Base-by-base conservation (phyloP, 2,888 invertebrate species). In the Drosophila vallismaia region DNA sequence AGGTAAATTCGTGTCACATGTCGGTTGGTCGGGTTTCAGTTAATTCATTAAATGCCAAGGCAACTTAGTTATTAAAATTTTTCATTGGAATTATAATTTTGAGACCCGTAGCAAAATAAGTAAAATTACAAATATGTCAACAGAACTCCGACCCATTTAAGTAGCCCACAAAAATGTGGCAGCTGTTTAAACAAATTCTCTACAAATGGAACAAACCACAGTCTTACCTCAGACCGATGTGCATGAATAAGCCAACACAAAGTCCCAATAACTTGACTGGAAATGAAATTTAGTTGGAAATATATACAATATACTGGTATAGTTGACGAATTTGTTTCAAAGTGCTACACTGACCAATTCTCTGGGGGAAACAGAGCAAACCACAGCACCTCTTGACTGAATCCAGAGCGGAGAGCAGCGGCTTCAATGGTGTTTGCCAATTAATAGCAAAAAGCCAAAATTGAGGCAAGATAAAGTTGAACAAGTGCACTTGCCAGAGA, bases 241-340 rank as follows among this genome's bases (percentile, higher is more conserved):
- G 60, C 42, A 59, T 59, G 62, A 60, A 60, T 38, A 60, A 63
- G 38, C 45, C 38, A 28, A 46, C 45, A n/a, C 60, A 38, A 45
- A 45, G 51, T 38, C 10, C 31, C 9, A n/a, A 29, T 31, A 46
- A 33, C 51, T 62, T 10, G 46, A 8, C 38, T 9, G 14, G 38
- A 62, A 52, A 62, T 64, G 51, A 19, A 60, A 46, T 64, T 64
- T 12, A 14, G 31, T 46, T 52, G 10, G 8, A n/a, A 46, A 46
- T 51, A 31, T 60, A 44, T 31, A 56, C 9, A 44, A 28, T 28
- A 28, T 28, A 28, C 19, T n/a, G 8, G 7, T 42, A 8, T 48
- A 64, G 51, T 64, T 64, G 62, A 33, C 64, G n/a, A 62, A 62
- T 52, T 64, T 62, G 62, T 52, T 28, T n/a, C 38, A 24, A 52